A percentile compares a stretch with the other conserved stretches of the same genome.
Evolutionary conservation across 2,797 vertebrate species (phyloP).

Genomic region (Sebastes diaconus): DNA sequence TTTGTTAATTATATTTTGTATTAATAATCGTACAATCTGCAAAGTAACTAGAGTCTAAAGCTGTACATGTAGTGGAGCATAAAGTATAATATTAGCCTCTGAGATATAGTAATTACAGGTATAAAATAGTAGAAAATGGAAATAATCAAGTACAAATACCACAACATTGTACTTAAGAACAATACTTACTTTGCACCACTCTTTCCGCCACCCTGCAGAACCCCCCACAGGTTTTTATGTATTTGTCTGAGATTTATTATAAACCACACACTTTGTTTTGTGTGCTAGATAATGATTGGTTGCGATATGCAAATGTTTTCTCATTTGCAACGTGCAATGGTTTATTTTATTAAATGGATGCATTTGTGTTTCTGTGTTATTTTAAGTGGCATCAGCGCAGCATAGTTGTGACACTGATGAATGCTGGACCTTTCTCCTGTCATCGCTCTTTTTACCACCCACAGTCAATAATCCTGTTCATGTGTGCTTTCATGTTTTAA

Average conservation of each 20-base stretch:
- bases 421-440: slow-evolving; percentile 10
- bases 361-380: slow-evolving; percentile 25
- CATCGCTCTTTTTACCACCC: slow-evolving; percentile 30
- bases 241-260: neutral
- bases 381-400: slow-evolving; percentile 32
- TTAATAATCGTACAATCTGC: neutral
- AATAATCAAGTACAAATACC: neutral
- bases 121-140: neutral
- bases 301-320: slow-evolving; percentile 34
- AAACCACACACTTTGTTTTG: neutral
- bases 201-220: neutral
- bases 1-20: neutral
- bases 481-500: slow-evolving; percentile 52
- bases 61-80: neutral
- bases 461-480: slow-evolving; percentile 41
- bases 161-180: neutral
- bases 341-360: slow-evolving; percentile 37
- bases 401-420: slow-evolving; percentile 35
- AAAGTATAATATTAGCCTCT: neutral
- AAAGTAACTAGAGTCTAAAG: neutral
- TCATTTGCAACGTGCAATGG: slow-evolving; percentile 11
- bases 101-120: neutral
- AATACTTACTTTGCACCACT: neutral
- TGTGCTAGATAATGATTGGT: slow-evolving; percentile 27
- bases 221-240: neutral